Evolutionary conservation across 2,797 vertebrate genomes (phyloP), one percentile per base, ranked within the genome.

Genomic region (Platalea minor): DNA sequence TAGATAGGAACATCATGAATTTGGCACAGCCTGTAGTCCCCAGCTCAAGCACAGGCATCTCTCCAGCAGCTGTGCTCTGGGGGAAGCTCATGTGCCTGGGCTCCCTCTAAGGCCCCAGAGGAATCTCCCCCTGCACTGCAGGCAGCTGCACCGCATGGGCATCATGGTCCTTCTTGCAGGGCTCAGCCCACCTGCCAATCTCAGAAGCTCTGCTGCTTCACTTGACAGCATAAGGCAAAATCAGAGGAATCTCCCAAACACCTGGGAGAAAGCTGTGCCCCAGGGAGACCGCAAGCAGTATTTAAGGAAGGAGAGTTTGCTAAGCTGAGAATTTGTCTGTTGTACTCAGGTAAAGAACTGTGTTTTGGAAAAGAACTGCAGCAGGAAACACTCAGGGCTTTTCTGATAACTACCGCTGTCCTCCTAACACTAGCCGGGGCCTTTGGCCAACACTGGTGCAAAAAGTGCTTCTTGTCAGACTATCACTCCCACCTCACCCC

Each of bases 121-220:
- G 41, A 70, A 57, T 23, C 13, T 21, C 10, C n/a, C 18, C 3
- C 10, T 18, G 16, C 0, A 2, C 37, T 17, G 29, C 4, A 0
- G 50, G 65, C 37, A 85, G 37, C 33, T 39, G 24, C 39, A 19
- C 21, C 0, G 1, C 29, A 7, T 0, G 2, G 26, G 14, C 5
- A 2, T 46, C 12, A 3, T 0, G 0, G n/a, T 53, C 61, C 21
- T 70, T 29, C 12, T 45, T 7, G 16, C 35, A n/a, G 25, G 48
- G 29, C 25, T 67, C 35, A 64, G 50, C 43, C 41, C 35, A 33
- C 24, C n/a, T 3, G 3, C 37, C 46, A 28, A 5, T 26, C 33
- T 39, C 16, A 5, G 46, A 75, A 33, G 10, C 0, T 1, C 23
- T 1, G 1, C 60, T 56, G 5, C 57, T 85, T 60, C 1, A 0